Evolutionary conservation across 1,140 invertebrate genomes (phyloP).

Genomic region (Neodiprion pinetum): DNA sequence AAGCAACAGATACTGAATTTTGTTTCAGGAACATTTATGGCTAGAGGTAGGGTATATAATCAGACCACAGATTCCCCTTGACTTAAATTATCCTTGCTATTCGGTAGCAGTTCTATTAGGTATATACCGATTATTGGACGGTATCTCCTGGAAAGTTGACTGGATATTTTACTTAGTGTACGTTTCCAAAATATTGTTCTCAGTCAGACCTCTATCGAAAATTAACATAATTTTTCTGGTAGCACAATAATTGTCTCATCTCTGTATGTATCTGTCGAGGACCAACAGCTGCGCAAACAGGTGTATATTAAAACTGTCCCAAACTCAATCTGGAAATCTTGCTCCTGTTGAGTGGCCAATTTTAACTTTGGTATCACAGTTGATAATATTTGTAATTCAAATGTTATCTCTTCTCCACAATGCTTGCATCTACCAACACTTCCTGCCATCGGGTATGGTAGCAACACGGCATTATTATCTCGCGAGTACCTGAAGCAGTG

Average conservation of each 20-base stretch:
- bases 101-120: slow-evolving; percentile 13
- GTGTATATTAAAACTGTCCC: slow-evolving; percentile 83
- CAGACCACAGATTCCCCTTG: neutral
- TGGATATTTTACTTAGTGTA: neutral
- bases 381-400: slow-evolving; percentile 84
- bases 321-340: slow-evolving; percentile 73
- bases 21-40: neutral
- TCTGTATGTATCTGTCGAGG: slow-evolving; percentile 68
- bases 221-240: slow-evolving; percentile 66
- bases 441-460: slow-evolving; percentile 69
- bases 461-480: slow-evolving; percentile 68
- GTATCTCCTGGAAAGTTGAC: slow-evolving; percentile 41
- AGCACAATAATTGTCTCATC: slow-evolving; percentile 80
- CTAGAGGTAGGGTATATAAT: neutral
- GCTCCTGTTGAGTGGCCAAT: slow-evolving; percentile 62
- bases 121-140: slow-evolving; percentile 51
- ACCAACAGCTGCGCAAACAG: slow-evolving; percentile 85
- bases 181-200: neutral
- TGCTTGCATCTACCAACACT: slow-evolving; percentile 68
- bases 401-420: slow-evolving; percentile 75
- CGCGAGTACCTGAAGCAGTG: slow-evolving; percentile 69
- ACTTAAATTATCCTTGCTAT: neutral
- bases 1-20: neutral
- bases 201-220: slow-evolving; percentile 3
- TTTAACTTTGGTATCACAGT: slow-evolving; percentile 76